Conservation (phyloP, 2,888 invertebrate genomes). For the Coenonympha arcania region DNA sequence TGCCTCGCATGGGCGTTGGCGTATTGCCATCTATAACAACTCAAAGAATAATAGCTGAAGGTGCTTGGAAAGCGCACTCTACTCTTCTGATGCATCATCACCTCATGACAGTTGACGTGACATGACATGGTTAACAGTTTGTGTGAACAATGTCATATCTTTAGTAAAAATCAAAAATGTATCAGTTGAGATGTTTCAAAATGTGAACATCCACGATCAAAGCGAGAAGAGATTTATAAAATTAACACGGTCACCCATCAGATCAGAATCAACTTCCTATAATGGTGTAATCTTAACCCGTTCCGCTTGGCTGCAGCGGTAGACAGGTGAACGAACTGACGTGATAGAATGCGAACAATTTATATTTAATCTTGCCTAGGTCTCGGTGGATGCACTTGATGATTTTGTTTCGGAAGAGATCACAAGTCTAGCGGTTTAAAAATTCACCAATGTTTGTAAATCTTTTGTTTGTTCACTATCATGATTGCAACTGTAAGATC, state of each 20-base stretch:
- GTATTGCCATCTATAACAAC: too few relatives aligned
- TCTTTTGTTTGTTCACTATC: too few relatives aligned
- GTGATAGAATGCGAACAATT: constrained; percentile 21
- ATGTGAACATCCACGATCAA: neutral
- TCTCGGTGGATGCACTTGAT: constrained; percentile 14
- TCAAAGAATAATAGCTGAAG: too few relatives aligned
- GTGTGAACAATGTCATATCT: too few relatives aligned
- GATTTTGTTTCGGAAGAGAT: constrained; percentile 15
- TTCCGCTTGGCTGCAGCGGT: constrained; percentile 16
- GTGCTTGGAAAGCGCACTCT: too few relatives aligned
- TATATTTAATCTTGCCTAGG: constrained; percentile 14
- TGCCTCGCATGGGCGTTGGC: too few relatives aligned
- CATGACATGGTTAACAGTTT: too few relatives aligned
- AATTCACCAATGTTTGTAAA: neutral
- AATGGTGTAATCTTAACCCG: constrained; percentile 18
- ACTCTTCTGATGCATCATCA: too few relatives aligned
- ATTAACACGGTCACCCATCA: constrained; percentile 17
- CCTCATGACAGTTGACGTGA: too few relatives aligned
- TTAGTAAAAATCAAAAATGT: too few relatives aligned
- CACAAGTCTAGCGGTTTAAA: constrained; percentile 17
- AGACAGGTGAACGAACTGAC: constrained; percentile 20
- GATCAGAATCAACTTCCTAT: constrained; percentile 12
- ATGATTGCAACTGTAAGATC: too few relatives aligned
- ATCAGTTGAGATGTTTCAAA: neutral
- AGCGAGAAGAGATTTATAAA: neutral